Evolutionary conservation across 2,797 vertebrate species (phyloP).

Genomic region (Pygocentrus nattereri): DNA sequence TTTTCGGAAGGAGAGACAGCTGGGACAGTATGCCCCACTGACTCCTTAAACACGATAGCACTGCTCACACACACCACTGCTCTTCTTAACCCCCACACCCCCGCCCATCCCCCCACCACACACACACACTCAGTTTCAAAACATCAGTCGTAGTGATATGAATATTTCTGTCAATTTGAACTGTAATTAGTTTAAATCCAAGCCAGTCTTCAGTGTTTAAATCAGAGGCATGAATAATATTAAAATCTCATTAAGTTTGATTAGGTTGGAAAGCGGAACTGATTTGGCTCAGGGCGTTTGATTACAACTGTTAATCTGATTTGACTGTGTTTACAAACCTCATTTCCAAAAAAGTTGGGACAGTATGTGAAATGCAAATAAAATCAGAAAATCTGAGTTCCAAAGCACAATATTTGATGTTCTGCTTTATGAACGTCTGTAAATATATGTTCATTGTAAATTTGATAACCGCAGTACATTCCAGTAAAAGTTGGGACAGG

Average conservation of each 20-base stretch:
- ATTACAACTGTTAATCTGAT: background rate
- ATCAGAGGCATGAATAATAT: constrained; percentile 2
- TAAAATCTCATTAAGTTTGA: background rate
- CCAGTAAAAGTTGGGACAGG: no score
- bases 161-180: background rate
- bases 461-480: no score
- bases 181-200: background rate
- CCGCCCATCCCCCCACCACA: no score
- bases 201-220: background rate
- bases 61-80: background rate
- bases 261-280: background rate
- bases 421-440: no score
- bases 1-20: constrained; percentile 29
- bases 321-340: background rate
- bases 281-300: background rate
- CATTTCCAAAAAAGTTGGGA: no score
- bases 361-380: no score
- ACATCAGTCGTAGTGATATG: background rate
- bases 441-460: no score
- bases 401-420: no score
- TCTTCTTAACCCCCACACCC: background rate
- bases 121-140: background rate
- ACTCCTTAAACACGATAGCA: background rate
- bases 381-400: no score
- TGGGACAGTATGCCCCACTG: background rate